phyloP scores from a whole-genome alignment of 2,113 vertebrate genomes.

The Panthera tigris region DNA sequence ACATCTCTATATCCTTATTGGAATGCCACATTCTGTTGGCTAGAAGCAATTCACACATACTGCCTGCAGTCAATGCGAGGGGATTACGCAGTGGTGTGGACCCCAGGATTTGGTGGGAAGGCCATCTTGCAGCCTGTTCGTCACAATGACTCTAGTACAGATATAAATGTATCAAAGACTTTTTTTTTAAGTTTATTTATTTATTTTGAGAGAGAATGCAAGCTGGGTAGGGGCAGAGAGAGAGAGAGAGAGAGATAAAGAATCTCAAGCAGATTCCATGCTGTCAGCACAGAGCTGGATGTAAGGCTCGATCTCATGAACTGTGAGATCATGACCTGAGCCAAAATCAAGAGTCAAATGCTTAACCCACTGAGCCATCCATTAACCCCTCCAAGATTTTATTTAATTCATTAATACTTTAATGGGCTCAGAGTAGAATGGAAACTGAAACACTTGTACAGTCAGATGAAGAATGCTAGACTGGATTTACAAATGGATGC shows the following conservation, averaged over 20 bases:
- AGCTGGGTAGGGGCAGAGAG: too few species aligned
- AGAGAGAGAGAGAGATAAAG: too few species aligned
- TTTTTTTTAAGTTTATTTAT: too few species aligned
- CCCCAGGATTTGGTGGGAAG: rapidly evolving
- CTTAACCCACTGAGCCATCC: too few species aligned
- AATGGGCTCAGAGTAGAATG: background rate
- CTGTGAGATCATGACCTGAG: too few species aligned
- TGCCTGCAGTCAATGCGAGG: background rate
- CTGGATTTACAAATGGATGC: background rate
- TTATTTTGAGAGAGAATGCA: too few species aligned
- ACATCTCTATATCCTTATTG: background rate
- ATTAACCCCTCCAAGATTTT: too few species aligned
- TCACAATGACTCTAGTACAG: background rate
- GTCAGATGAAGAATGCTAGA: background rate
- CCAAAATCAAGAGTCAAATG: too few species aligned
- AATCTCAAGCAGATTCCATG: too few species aligned
- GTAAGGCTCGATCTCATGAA: too few species aligned
- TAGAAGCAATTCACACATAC: background rate
- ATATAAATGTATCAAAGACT: background rate
- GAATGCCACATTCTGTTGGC: background rate
- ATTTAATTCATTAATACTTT: background rate
- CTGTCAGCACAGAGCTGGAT: too few species aligned
- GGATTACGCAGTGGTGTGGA: background rate
- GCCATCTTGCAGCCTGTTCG: too few species aligned
- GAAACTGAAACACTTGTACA: background rate